Evolutionary conservation across 2,113 vertebrate species (phyloP), one percentile per base, ranked within the genome.

Genomic region (Perca fluviatilis): DNA sequence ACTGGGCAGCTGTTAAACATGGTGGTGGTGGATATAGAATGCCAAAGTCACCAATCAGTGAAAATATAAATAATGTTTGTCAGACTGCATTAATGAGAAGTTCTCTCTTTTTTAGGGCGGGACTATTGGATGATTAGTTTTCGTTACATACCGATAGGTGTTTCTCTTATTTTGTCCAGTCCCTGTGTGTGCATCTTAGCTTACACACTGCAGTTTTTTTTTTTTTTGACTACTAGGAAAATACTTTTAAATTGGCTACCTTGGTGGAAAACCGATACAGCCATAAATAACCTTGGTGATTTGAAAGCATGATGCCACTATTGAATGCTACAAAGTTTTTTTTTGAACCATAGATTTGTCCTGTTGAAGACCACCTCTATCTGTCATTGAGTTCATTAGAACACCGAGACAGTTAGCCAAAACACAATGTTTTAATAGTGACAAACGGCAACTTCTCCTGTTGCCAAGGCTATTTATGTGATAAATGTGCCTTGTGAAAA

Each of bases 401-500:
- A 51, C 50, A 58, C 11, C 5, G 16, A 40, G 82, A 79, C 74
- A 74, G 78, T 70, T 33, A 76, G 79, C 65, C 68, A 80, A 85
- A 76, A 88, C 83, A 77, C 50, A 13, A 72, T 87, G 33, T 83
- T 90, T 91, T 85, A 89, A 91, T 91, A 60, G 87, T 91, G 91
- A 92, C 73, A 90, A 92, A 93, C 83, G 69, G 84, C 40, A 67
- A 80, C 81, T 16, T 46, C 15, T 64, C 18, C 33, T 18, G 1
- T 80, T 83, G 86, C 86, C 86, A 80, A 82, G 79, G 79, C 86
- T 71, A 56, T 86, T 86, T 84, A 61, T 68, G 83, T 91, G 91
- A 92, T 91, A 57, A 88, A 91, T 93, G 88, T 84, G 56, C 61
- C 78, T 82, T 71, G 75, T n/a, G n/a, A n/a, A 68, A 88, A 90